Conservation (phyloP, 2,797 vertebrate species). For the Hapalemur alaotrensis region DNA sequence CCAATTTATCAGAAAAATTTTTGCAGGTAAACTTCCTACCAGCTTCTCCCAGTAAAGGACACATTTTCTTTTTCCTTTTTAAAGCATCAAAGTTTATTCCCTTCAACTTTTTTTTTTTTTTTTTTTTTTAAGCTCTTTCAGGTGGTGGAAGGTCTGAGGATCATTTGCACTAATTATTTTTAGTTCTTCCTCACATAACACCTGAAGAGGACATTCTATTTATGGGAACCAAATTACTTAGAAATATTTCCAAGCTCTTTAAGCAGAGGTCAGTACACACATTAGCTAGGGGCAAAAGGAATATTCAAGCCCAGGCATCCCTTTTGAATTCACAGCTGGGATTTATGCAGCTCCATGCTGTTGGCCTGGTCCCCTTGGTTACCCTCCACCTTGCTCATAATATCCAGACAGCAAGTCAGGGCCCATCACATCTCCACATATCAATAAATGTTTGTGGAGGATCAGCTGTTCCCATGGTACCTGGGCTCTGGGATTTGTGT, state of each 20-base stretch:
- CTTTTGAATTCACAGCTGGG: constrained; percentile 53
- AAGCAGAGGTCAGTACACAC: constrained; percentile 58
- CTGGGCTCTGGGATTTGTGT: constrained; percentile 44
- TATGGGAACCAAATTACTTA: constrained; percentile 51
- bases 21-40: constrained; percentile 28
- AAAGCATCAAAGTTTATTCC: background rate
- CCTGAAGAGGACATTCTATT: constrained; percentile 41
- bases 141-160: background rate
- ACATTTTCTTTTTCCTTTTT: background rate
- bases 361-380: constrained; percentile 41
- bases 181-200: constrained; percentile 41
- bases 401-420: constrained; percentile 44
- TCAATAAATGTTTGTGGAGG: constrained; percentile 54
- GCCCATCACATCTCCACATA: constrained; percentile 29
- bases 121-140: background rate
- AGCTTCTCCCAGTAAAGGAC: background rate
- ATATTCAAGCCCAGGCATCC: constrained; percentile 5
- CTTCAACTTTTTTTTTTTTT: accelerated
- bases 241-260: constrained; percentile 50
- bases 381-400: constrained; percentile 55
- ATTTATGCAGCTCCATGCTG: constrained; percentile 8
- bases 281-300: constrained; percentile 38
- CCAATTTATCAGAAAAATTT: constrained; percentile 27
- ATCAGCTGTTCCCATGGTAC: constrained; percentile 69
- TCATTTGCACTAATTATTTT: constrained; percentile 53